phyloP scores from a whole-genome alignment of 2,797 vertebrate species.

The Gallinago nigripennis region DNA sequence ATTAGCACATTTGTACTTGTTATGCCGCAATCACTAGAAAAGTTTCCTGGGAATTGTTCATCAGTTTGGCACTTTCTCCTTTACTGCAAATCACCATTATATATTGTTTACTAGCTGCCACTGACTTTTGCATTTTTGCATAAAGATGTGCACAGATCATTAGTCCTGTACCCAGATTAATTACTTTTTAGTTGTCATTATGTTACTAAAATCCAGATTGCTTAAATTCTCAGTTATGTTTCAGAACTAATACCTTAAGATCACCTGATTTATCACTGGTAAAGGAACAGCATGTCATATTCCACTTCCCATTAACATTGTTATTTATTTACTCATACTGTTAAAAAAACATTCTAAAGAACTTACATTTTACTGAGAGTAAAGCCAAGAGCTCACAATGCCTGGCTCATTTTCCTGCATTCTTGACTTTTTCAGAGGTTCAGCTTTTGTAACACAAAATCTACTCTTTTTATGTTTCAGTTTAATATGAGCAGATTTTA shows the following conservation, averaged over 20 bases:
- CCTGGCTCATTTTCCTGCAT: not conserved
- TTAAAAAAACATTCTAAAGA: not conserved
- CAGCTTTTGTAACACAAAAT: not conserved
- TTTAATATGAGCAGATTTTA: not conserved
- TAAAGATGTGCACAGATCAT: not conserved
- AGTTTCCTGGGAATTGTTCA: not conserved
- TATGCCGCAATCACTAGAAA: not conserved
- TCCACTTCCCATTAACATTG: not conserved
- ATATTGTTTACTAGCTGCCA: not conserved
- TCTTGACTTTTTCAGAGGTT: not conserved
- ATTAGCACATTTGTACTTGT: slow-evolving; percentile 45
- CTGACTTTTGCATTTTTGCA: not conserved
- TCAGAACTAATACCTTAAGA: not conserved
- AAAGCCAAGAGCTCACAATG: not conserved
- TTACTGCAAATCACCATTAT: not conserved
- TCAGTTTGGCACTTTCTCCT: not conserved
- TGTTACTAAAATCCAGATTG: not conserved
- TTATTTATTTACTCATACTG: not conserved
- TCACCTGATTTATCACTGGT: not conserved
- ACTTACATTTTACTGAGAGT: not conserved
- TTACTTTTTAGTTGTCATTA: not conserved
- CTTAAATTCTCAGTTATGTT: not conserved
- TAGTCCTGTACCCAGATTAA: not conserved
- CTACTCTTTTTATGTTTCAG: not conserved
- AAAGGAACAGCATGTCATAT: not conserved